Conservation (phyloP, 2,113 vertebrate species). For the Scatophagus argus region DNA sequence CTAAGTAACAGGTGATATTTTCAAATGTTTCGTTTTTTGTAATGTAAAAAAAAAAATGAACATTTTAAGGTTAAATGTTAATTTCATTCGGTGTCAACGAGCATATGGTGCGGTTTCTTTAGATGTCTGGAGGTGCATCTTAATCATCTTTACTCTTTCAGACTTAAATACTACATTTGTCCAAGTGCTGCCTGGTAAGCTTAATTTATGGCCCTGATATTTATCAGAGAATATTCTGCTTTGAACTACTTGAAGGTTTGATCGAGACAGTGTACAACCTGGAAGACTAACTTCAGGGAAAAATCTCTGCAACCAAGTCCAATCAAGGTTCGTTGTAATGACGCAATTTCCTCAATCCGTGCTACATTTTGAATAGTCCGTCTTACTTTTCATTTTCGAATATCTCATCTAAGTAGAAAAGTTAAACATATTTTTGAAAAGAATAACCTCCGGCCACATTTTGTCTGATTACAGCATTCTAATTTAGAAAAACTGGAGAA, state of each 20-base stretch:
- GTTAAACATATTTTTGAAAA: neutral
- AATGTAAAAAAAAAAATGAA: neutral
- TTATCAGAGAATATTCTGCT: no score
- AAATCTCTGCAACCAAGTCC: fast-evolving
- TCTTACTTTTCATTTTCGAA: neutral
- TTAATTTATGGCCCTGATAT: no score
- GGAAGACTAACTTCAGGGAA: fast-evolving
- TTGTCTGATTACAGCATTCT: fast-evolving
- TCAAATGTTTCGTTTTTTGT: no score
- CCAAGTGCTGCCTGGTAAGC: no score
- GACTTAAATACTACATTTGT: no score
- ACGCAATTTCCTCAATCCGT: conserved; percentile 53
- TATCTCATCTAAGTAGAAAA: neutral
- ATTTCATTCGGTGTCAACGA: neutral
- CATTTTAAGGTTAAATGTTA: neutral
- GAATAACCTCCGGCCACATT: fast-evolving
- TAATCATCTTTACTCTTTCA: no score
- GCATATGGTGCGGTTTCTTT: no score
- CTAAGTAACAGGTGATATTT: no score
- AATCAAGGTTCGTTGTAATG: no score
- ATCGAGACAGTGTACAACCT: neutral
- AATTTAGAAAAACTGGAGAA: fast-evolving
- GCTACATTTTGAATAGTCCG: conserved; percentile 54
- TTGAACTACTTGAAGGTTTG: no score
- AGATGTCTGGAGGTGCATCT: no score